Conservation (phyloP, 30 jellyfish, hydroid and myxozoan species). For the Mastigias papua region DNA sequence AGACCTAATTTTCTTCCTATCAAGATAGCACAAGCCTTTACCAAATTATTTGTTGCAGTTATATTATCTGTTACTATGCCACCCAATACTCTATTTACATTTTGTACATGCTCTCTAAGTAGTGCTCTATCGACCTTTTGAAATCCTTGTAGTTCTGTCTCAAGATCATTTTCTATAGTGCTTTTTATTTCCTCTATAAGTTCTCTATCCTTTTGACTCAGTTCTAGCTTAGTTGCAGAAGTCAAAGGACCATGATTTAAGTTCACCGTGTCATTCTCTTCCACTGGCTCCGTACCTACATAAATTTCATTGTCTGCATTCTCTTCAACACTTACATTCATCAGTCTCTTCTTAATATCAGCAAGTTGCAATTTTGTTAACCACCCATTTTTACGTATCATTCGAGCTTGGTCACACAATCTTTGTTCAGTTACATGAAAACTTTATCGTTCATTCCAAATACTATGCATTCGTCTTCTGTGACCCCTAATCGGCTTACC, state of each 20-base stretch:
- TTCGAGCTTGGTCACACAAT: slow-evolving; percentile 32
- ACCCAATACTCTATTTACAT: too few relatives aligned
- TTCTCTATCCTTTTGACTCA: slow-evolving; percentile 29
- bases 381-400: slow-evolving; percentile 40
- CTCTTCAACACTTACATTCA: slow-evolving; percentile 29
- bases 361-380: slow-evolving; percentile 16
- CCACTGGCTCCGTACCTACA: slow-evolving; percentile 41
- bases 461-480: slow-evolving; percentile 32
- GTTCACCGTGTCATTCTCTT: slow-evolving; percentile 21
- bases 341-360: slow-evolving; percentile 26
- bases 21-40: slow-evolving; percentile 45
- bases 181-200: slow-evolving; percentile 20
- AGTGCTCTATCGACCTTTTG: slow-evolving; percentile 14
- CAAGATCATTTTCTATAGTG: slow-evolving; percentile 28
- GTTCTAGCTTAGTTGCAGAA: slow-evolving; percentile 16
- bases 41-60: slow-evolving; percentile 17
- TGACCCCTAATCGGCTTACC: background rate
- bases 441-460: slow-evolving; percentile 3
- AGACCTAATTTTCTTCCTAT: slow-evolving; percentile 30
- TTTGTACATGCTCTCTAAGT: slow-evolving; percentile 36
- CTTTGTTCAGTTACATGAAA: slow-evolving; percentile 25
- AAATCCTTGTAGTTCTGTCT: slow-evolving; percentile 43
- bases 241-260: slow-evolving; percentile 5
- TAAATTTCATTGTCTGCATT: slow-evolving; percentile 16
- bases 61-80: background rate